Conservation (phyloP, 1,140 invertebrate genomes). For the Pseudomyrmex flavicornis region DNA sequence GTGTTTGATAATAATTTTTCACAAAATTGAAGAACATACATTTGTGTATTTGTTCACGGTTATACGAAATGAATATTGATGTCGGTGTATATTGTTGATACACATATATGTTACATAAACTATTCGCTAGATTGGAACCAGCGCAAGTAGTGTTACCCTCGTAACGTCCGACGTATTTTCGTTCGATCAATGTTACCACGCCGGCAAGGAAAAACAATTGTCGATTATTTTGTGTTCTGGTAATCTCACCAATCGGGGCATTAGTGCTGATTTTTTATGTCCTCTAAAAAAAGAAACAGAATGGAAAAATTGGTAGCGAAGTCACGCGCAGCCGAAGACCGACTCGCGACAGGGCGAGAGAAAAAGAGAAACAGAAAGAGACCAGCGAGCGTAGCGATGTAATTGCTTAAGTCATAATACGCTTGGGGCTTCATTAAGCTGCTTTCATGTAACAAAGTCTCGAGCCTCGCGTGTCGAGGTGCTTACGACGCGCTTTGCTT, state of each 20-base stretch:
- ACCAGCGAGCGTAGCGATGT: conserved; percentile 41
- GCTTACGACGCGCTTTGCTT: conserved; percentile 68
- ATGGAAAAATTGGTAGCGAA: neutral
- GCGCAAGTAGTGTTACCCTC: conserved; percentile 2
- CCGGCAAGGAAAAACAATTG: conserved; percentile 16
- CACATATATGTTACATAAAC: neutral
- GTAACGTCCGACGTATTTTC: neutral
- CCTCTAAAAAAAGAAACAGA: neutral
- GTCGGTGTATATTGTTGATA: neutral
- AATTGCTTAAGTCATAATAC: conserved; percentile 68
- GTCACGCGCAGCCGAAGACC: conserved; percentile 53
- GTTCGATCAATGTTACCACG: conserved; percentile 4
- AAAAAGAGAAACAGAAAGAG: neutral
- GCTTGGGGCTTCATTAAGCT: conserved; percentile 78
- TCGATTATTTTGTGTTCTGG: conserved; percentile 71
- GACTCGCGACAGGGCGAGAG: conserved; percentile 29
- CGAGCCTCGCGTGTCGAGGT: conserved; percentile 69
- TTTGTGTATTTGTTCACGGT: too few species aligned
- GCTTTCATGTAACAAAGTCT: conserved; percentile 78
- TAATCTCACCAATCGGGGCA: conserved; percentile 31
- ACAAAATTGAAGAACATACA: too few species aligned
- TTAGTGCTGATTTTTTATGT: neutral
- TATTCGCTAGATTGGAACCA: neutral
- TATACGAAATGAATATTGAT: neutral
- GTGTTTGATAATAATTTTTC: too few species aligned